Evolutionary conservation across 2,113 vertebrate genomes (phyloP).

Genomic region (Brachionichthys hirsutus): DNA sequence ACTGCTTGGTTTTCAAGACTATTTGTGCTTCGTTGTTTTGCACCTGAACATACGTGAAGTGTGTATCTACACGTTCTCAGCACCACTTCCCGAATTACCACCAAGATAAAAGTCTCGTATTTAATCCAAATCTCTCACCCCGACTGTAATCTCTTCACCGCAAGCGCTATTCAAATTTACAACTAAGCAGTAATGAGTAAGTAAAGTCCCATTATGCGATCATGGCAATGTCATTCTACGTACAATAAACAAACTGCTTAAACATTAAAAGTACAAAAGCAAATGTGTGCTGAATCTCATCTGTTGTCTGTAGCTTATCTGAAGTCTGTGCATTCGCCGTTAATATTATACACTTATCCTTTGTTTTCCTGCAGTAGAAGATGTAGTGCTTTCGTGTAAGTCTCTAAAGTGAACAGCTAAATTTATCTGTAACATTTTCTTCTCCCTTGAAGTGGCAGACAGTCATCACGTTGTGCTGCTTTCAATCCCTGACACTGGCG

Average conservation of each 20-base stretch:
- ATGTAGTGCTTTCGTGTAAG: background rate
- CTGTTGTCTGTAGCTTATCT: background rate
- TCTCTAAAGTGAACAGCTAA: background rate
- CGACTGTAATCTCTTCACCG: too few relatives aligned
- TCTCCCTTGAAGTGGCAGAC: slow-evolving; percentile 1
- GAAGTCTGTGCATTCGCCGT: background rate
- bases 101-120: too few relatives aligned
- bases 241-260: background rate
- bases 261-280: background rate
- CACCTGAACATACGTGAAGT: slow-evolving; percentile 12
- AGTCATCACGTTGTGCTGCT: background rate
- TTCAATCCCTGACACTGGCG: background rate
- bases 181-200: background rate
- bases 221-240: background rate
- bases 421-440: background rate
- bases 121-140: too few relatives aligned
- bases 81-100: background rate
- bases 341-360: background rate
- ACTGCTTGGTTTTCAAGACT: slow-evolving; percentile 15
- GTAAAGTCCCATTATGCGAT: background rate
- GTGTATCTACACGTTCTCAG: background rate
- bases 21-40: slow-evolving; percentile 19
- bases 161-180: background rate
- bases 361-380: background rate
- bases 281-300: background rate